Percentiles rank a stretch among this genome's conserved stretches.
phyloP scores from a whole-genome alignment of 2,113 vertebrate genomes.

The Phasianus colchicus region DNA sequence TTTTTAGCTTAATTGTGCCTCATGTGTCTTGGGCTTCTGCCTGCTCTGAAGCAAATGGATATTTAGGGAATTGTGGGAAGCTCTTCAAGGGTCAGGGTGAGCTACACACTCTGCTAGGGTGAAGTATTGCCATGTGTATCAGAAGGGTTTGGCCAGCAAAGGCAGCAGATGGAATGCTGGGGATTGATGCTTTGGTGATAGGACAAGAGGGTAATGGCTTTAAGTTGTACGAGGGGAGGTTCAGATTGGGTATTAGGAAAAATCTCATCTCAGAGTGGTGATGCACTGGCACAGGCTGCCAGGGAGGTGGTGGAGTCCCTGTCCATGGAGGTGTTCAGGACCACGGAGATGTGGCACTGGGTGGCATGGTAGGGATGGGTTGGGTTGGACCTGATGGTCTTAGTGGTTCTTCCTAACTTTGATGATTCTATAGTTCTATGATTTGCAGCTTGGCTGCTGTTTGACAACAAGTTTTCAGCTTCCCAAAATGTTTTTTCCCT shows the following conservation, averaged over 20 bases:
- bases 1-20: neutral
- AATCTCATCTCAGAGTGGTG: too few relatives aligned
- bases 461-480: neutral
- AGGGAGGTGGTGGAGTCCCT: too few relatives aligned
- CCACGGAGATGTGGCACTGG: too few relatives aligned
- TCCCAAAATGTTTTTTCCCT: neutral
- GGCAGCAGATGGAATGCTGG: neutral
- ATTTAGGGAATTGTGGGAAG: neutral
- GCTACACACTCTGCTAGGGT: neutral
- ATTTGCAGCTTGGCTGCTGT: neutral
- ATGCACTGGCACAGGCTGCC: too few relatives aligned
- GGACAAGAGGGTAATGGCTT: too few relatives aligned
- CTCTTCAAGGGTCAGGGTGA: neutral
- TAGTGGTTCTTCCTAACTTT: too few relatives aligned
- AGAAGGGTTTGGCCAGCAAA: neutral
- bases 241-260: too few relatives aligned
- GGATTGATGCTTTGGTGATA: neutral
- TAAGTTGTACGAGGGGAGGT: too few relatives aligned
- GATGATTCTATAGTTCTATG: too few relatives aligned
- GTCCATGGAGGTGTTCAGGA: too few relatives aligned
- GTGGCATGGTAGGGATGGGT: too few relatives aligned
- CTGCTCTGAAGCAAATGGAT: neutral
- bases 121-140: fast-evolving
- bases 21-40: neutral
- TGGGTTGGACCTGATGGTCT: too few relatives aligned